Evolutionary conservation across 2,113 vertebrate species (phyloP).

Genomic region (Andinoacara biseriatus): DNA sequence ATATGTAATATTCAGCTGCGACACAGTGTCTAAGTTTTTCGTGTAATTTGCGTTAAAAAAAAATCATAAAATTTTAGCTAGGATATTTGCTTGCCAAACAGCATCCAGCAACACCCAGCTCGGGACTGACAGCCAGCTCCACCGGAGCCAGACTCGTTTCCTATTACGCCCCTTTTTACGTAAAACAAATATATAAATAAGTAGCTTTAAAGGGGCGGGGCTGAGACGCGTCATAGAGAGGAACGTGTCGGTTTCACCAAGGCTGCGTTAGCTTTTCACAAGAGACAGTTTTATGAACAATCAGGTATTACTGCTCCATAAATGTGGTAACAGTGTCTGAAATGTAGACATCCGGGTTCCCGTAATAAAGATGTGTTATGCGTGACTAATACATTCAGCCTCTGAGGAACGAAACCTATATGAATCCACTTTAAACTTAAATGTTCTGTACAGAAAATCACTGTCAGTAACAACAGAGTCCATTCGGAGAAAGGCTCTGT

Average conservation of each 20-base stretch:
- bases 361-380: too few relatives aligned
- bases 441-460: neutral
- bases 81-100: neutral
- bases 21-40: neutral
- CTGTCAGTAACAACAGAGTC: neutral
- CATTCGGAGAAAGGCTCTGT: neutral
- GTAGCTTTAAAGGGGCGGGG: slow-evolving; percentile 28
- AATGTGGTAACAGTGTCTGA: too few relatives aligned
- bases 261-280: neutral
- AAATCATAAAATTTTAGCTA: neutral
- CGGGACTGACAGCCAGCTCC: neutral
- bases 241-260: neutral
- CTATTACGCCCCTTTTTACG: slow-evolving; percentile 31
- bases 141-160: neutral
- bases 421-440: neutral
- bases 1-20: neutral
- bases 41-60: neutral
- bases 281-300: neutral
- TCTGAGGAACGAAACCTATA: neutral
- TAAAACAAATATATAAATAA: neutral
- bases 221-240: neutral
- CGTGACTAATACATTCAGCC: neutral
- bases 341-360: too few relatives aligned
- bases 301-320: neutral
- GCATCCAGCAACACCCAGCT: neutral